Conservation (phyloP, 23 tunicate species). For the Ciona savignyi region DNA sequence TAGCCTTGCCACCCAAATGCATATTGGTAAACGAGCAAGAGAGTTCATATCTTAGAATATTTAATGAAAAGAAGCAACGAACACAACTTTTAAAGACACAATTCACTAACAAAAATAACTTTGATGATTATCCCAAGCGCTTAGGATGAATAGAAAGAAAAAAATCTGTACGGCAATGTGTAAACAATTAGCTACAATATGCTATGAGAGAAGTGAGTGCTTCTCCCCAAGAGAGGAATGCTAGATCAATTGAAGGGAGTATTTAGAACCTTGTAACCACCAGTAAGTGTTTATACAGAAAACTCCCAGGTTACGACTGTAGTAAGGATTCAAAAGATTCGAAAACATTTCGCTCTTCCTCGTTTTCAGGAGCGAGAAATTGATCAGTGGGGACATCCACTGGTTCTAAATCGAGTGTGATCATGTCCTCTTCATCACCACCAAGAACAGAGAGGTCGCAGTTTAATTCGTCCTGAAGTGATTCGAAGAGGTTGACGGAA, state of each 20-base stretch:
- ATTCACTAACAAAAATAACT: neutral
- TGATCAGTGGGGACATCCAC: constrained; percentile 35
- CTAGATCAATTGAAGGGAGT: too few relatives aligned
- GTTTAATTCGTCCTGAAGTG: constrained; percentile 28
- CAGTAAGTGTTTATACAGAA: too few relatives aligned
- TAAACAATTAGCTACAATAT: too few relatives aligned
- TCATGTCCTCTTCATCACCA: constrained; percentile 67
- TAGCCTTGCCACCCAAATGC: constrained; percentile 16
- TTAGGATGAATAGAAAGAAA: too few relatives aligned
- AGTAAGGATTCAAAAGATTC: constrained; percentile 80
- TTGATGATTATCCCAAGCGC: too few relatives aligned
- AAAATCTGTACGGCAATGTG: too few relatives aligned
- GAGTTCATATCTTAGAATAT: neutral
- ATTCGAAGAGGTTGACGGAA: constrained; percentile 9
- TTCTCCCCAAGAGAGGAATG: too few relatives aligned
- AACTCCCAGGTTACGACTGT: constrained; percentile 22
- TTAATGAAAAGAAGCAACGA: neutral
- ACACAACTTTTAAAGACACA: too few relatives aligned
- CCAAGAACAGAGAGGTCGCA: constrained; percentile 22
- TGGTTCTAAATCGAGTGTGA: constrained; percentile 74
- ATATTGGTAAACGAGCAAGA: neutral
- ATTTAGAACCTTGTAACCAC: too few relatives aligned
- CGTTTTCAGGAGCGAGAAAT: constrained; percentile 47
- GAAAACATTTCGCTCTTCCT: constrained; percentile 86
- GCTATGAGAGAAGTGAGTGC: too few relatives aligned